A percentile compares a stretch with the other conserved stretches of the same genome.
phyloP scores from a whole-genome alignment of 2,888 invertebrate genomes.

The Perithous albicinctus region DNA sequence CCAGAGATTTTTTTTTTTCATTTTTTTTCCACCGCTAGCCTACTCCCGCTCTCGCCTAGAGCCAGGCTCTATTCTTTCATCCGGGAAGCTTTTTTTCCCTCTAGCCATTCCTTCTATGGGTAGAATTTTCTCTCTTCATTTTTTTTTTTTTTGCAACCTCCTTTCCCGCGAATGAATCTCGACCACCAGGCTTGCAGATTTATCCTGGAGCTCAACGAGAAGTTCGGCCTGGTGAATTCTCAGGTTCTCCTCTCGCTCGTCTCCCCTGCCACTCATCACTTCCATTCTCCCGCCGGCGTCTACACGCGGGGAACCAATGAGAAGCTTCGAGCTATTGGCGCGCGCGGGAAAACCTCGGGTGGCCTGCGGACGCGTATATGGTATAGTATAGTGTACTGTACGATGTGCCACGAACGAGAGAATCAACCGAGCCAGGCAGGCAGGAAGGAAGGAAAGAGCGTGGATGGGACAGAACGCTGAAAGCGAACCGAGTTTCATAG shows the following conservation, averaged over 20 bases:
- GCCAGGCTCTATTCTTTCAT: constrained; percentile 54
- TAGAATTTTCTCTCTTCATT: constrained; percentile 5
- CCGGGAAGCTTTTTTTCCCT: constrained; percentile 24
- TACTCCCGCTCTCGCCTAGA: constrained; percentile 39
- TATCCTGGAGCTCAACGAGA: constrained; percentile 43
- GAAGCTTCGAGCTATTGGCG: constrained; percentile 74
- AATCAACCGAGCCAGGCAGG: constrained; percentile 29
- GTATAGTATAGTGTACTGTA: constrained; percentile 1
- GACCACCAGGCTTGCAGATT: constrained; percentile 18
- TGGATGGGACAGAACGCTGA: constrained; percentile 51
- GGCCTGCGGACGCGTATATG: constrained; percentile 13
- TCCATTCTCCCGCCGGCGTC: constrained; percentile 54
- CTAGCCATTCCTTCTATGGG: constrained; percentile 20
- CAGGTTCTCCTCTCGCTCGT: constrained; percentile 43
- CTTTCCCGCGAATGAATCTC: constrained; percentile 37
- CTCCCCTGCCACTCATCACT: constrained; percentile 36
- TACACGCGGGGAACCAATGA: constrained; percentile 50
- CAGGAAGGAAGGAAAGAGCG: constrained; percentile 48
- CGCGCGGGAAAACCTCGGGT: constrained; percentile 80
- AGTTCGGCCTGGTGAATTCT: constrained; percentile 38
- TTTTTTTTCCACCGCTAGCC: constrained; percentile 25
- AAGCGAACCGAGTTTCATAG: constrained; percentile 53
- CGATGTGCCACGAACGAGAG: constrained; percentile 27
- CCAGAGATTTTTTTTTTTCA: constrained; percentile 46
- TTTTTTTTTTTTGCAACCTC: constrained; percentile 33